Evolutionary conservation across 2,113 vertebrate genomes (phyloP), one percentile per base, ranked within the genome.

Genomic region (Glaucomys volans): DNA sequence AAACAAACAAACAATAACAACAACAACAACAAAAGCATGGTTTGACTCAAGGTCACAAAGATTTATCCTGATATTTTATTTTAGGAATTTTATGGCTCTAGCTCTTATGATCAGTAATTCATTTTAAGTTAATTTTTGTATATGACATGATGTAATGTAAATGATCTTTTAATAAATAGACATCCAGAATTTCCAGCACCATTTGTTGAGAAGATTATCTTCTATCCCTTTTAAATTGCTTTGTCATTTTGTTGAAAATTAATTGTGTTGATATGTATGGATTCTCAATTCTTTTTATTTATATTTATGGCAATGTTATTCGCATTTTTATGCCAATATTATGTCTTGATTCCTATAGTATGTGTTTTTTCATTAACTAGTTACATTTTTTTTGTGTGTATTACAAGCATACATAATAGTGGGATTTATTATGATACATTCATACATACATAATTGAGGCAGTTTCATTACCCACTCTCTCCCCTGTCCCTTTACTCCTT

Each of bases 171-270:
- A 35, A 7, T 77, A 59, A 76, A 64, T 90, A 79, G 62, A 54
- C 72, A 52, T 37, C 50, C 13, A 80, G 30, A 57, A 87, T 88
- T 35, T 1, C 35, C 4, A 24, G 10, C 4, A 75, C 50, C 16
- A 50, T 59, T 80, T 94, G 40, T 87, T 91, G 40, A 87, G 90
- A 87, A 86, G 76, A 87, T 69, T 69, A 47, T 62, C 20, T 26
- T 86, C 8, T 67, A 40, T 7, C 17, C 4, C 40, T 35, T 57
- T 22, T 69, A n/a, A 54, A 87, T 82, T 77, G 40, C 40, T 94
- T 87, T 59, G 35, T 37, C 2, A 35, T 20, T 81, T 35, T 42
- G 47, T 79, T 79, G 71, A 72, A 81, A 79, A 54, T 84, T 87
- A 84, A 47, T 54, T 66, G 77, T 57, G 8, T 40, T 47, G 24